A percentile compares a stretch with the other conserved stretches of the same genome.
phyloP scores from a whole-genome alignment of 2,797 vertebrate species.

The Pseudocheirus occidentalis region DNA sequence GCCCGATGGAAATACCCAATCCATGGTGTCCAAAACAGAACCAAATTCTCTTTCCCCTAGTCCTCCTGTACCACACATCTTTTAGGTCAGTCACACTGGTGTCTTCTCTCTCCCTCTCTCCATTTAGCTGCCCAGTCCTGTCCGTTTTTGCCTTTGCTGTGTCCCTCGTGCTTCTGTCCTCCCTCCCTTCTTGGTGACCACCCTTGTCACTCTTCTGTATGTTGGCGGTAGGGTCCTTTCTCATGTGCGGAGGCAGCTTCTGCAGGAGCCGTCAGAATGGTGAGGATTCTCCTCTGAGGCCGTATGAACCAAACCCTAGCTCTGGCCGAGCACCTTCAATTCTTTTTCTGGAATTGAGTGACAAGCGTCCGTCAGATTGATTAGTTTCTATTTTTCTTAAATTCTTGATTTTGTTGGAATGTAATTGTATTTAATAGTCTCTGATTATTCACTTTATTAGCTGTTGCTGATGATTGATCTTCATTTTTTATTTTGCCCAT shows the following conservation, averaged over 20 bases:
- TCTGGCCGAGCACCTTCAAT: background rate
- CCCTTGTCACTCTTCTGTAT: background rate
- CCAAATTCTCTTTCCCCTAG: no score
- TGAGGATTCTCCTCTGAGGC: background rate
- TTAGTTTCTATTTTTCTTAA: background rate
- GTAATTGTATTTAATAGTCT: background rate
- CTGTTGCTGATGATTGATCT: no score
- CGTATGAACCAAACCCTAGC: background rate
- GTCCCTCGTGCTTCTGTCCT: no score
- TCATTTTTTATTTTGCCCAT: background rate
- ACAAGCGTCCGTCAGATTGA: no score
- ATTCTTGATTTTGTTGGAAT: background rate
- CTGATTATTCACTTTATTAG: background rate
- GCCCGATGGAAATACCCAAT: background rate
- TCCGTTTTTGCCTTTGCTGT: no score
- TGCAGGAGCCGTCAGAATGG: background rate
- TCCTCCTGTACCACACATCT: no score
- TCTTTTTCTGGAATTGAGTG: background rate
- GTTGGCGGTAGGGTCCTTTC: background rate
- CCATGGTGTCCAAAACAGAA: no score
- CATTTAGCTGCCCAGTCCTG: no score
- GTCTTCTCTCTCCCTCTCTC: no score
- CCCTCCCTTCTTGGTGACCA: no score
- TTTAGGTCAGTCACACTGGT: no score
- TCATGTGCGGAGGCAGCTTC: background rate